Conservation (phyloP, 2,113 vertebrate species). For the Podilymbus podiceps region DNA sequence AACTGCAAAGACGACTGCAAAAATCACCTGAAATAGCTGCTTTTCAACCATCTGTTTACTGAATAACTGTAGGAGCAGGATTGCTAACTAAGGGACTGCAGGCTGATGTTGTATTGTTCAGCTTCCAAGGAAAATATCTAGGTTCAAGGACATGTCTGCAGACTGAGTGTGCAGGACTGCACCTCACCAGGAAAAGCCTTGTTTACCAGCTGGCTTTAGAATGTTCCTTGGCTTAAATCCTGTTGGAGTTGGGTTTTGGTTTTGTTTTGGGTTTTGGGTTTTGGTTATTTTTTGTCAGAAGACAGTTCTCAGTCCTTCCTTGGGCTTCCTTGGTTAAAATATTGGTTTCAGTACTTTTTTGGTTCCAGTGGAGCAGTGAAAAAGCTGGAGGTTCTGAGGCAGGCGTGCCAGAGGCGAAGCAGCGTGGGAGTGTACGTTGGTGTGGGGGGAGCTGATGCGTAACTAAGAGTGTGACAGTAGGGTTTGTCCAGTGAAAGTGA, state of each 20-base stretch:
- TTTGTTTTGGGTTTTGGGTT: too few relatives aligned
- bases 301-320: not conserved
- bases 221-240: not conserved
- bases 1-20: not conserved
- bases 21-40: not conserved
- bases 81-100: not conserved
- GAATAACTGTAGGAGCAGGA: not conserved
- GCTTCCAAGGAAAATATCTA: not conserved
- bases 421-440: rapidly evolving
- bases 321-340: not conserved
- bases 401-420: not conserved
- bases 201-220: not conserved
- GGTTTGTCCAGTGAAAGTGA: not conserved
- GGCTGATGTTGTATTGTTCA: not conserved
- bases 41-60: not conserved
- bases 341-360: rapidly evolving
- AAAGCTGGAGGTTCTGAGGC: not conserved
- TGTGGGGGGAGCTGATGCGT: not conserved
- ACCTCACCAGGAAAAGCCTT: not conserved
- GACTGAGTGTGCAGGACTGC: not conserved
- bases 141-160: rapidly evolving
- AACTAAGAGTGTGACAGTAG: rapidly evolving
- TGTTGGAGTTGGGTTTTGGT: too few relatives aligned
- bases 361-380: not conserved
- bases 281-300: not conserved